Conservation (phyloP, 2,113 vertebrate genomes). For the Benitochromis conjunctus region DNA sequence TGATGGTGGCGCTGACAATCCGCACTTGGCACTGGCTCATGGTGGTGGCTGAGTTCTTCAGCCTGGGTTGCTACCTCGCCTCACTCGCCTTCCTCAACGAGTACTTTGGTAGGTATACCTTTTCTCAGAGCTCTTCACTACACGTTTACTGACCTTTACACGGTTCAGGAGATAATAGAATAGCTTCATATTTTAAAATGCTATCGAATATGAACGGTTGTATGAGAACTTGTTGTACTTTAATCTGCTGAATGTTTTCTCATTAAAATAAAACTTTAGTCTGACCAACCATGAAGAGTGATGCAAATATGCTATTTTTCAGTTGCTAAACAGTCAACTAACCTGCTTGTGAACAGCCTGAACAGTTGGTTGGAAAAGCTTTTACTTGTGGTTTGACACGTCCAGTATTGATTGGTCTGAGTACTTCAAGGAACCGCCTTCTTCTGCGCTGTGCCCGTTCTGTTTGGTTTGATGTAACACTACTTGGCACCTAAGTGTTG, state of each 20-base stretch:
- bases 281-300: neutral
- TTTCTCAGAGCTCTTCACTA: too few species aligned
- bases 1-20: conserved; percentile 96
- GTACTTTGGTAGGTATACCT: conserved; percentile 85
- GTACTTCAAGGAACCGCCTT: neutral
- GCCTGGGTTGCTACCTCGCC: conserved; percentile 91
- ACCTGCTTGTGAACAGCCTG: neutral
- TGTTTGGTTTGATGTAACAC: neutral
- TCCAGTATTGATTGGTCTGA: neutral
- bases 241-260: neutral
- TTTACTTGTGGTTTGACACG: neutral
- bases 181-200: neutral
- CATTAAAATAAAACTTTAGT: rapidly evolving
- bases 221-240: neutral
- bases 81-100: conserved; percentile 96
- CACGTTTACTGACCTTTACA: neutral
- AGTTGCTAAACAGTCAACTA: neutral
- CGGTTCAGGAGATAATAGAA: neutral
- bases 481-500: neutral
- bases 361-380: rapidly evolving
- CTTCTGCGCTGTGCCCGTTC: neutral
- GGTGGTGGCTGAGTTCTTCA: conserved; percentile 92
- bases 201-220: neutral
- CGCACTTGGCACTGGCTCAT: conserved; percentile 98
- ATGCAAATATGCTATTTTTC: neutral